Percentiles rank a stretch among this genome's conserved stretches.
Evolutionary conservation across 2,888 invertebrate genomes (phyloP).

Genomic region (Rhamphomyia laevipes): DNA sequence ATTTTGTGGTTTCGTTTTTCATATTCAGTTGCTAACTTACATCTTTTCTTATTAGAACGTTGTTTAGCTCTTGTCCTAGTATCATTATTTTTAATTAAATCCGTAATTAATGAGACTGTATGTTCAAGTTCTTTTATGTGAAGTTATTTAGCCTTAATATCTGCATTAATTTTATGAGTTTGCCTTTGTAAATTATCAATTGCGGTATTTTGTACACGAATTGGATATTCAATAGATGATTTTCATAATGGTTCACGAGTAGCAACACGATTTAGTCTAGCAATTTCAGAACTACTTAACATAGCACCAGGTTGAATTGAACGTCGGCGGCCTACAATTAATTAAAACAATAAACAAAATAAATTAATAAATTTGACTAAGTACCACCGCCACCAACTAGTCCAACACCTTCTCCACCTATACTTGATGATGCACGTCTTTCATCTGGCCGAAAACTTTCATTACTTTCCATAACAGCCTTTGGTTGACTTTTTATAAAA

Average conservation of each 20-base stretch:
- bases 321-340: slow-evolving; percentile 35
- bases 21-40: slow-evolving; percentile 47
- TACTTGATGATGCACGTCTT: slow-evolving; percentile 13
- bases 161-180: slow-evolving; percentile 34
- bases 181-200: slow-evolving; percentile 31
- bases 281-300: slow-evolving; percentile 46
- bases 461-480: slow-evolving; percentile 34
- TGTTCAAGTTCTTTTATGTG: slow-evolving; percentile 58
- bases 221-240: slow-evolving; percentile 20
- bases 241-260: slow-evolving; percentile 21
- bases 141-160: slow-evolving; percentile 53
- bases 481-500: slow-evolving; percentile 41
- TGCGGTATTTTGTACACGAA: slow-evolving; percentile 21
- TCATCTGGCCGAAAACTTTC: slow-evolving; percentile 26
- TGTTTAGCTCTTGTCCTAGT: slow-evolving; percentile 45
- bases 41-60: slow-evolving; percentile 50
- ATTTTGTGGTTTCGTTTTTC: slow-evolving; percentile 52
- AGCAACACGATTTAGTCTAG: slow-evolving; percentile 48
- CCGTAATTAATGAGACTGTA: slow-evolving; percentile 57
- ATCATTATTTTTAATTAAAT: slow-evolving; percentile 48
- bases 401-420: slow-evolving; percentile 17
- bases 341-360: background rate
- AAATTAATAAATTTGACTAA: slow-evolving; percentile 6
- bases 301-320: slow-evolving; percentile 51
- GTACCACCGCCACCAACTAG: slow-evolving; percentile 21